These are phyloP conservation scores for Eriocheir sinensis DNA, from an alignment of 1,140 invertebrate genomes.

Conservation along the genomic window DNA sequence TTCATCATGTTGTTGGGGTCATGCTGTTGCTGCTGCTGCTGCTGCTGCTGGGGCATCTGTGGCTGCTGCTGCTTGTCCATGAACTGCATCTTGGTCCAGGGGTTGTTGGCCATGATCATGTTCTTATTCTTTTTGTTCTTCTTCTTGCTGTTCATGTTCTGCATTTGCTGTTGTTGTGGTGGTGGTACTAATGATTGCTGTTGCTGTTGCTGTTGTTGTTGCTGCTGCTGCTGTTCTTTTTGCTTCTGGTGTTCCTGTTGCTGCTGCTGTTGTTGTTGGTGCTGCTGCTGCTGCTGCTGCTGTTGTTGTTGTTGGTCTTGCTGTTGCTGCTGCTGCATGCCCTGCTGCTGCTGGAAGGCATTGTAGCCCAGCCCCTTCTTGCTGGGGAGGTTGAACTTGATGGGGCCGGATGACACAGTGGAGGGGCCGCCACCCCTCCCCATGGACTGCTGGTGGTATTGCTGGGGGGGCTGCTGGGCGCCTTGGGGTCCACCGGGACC, in stretches of 20 bases:
- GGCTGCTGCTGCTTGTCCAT: slow-evolving; percentile 38
- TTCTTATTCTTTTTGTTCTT: slow-evolving; percentile 60
- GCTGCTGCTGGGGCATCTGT: not conserved
- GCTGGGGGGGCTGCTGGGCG: not conserved
- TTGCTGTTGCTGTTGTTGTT: slow-evolving; percentile 43
- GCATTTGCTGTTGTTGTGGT: slow-evolving; percentile 2
- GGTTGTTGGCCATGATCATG: slow-evolving; percentile 48
- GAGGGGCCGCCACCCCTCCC: not conserved
- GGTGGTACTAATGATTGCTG: slow-evolving; percentile 13
- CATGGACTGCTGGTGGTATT: slow-evolving; percentile 28
- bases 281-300: slow-evolving; percentile 31
- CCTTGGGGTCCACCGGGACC: slow-evolving; percentile 18
- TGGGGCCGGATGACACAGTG: not conserved
- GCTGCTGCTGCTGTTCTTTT: slow-evolving; percentile 3
- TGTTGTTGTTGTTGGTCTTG: not conserved
- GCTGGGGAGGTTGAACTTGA: slow-evolving; percentile 58
- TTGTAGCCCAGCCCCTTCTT: slow-evolving; percentile 58
- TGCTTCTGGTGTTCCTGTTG: slow-evolving; percentile 32
- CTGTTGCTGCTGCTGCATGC: not conserved
- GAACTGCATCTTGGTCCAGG: slow-evolving; percentile 55
- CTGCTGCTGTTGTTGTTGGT: slow-evolving; percentile 25
- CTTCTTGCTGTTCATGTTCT: slow-evolving; percentile 45
- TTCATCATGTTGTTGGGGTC: not conserved
- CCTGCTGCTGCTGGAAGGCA: slow-evolving; percentile 48
- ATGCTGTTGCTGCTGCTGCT: slow-evolving; percentile 48